Evolutionary conservation across 2,113 vertebrate species (phyloP).

Genomic region (Rhadina sibilatrix): DNA sequence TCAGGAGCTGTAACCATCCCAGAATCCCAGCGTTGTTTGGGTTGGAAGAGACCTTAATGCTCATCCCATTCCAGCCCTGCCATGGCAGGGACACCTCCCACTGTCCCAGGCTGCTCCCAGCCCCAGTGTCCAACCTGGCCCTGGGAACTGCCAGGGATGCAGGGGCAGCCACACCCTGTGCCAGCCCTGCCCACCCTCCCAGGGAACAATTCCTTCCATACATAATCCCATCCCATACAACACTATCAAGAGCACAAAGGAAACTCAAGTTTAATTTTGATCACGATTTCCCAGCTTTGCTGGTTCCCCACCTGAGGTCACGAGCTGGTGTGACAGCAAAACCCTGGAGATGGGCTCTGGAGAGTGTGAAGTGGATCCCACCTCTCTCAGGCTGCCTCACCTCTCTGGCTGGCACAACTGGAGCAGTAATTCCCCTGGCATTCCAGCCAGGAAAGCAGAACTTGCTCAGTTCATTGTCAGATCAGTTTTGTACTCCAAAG

Average conservation of each 20-base stretch:
- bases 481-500: not conserved
- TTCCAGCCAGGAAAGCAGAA: not conserved
- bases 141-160: not conserved
- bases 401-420: not conserved
- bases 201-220: not conserved
- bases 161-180: not conserved
- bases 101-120: not conserved
- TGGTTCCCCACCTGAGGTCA: not conserved
- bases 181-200: not conserved
- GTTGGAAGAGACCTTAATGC: not conserved
- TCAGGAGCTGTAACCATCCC: not conserved
- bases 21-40: not conserved
- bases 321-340: not conserved
- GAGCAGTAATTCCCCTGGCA: not conserved
- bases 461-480: not conserved
- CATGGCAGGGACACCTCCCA: not conserved
- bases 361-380: not conserved
- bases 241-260: not conserved
- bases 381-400: not conserved
- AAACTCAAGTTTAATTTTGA: not conserved
- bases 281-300: not conserved
- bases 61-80: not conserved
- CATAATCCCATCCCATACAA: not conserved
- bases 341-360: not conserved
- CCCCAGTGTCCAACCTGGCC: not conserved